phyloP scores from a whole-genome alignment of 1,140 invertebrate species.

The Tetramorium alpestre region DNA sequence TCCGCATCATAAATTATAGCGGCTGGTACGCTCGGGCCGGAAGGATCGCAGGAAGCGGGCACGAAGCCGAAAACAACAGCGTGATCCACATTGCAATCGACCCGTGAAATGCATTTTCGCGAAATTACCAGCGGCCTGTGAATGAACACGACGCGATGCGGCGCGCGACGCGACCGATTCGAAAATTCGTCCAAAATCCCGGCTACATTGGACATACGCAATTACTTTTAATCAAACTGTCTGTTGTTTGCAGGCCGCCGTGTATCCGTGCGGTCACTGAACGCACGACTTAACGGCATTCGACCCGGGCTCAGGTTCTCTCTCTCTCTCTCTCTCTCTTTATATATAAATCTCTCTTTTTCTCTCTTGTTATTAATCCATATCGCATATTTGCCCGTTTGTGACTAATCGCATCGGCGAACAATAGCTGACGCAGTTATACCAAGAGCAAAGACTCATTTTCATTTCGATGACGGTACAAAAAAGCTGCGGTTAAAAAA shows the following conservation, averaged over 20 bases:
- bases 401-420: conserved; percentile 34
- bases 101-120: conserved; percentile 41
- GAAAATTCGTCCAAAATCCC: conserved; percentile 61
- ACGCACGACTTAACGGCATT: conserved; percentile 44
- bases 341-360: not conserved
- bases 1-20: conserved; percentile 61
- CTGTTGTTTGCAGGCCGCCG: conserved; percentile 50
- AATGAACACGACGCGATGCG: conserved; percentile 36
- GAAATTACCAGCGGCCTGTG: conserved; percentile 37
- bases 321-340: not conserved
- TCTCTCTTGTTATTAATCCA: conserved; percentile 25
- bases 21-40: conserved; percentile 45
- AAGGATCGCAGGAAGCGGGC: conserved; percentile 58
- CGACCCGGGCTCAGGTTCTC: not conserved
- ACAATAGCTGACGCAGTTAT: conserved; percentile 29
- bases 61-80: conserved; percentile 62
- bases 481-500: not conserved
- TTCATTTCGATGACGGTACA: not conserved
- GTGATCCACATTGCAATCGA: conserved; percentile 54
- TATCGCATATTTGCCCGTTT: conserved; percentile 4
- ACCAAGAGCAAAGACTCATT: conserved; percentile 6
- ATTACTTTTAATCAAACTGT: conserved; percentile 63
- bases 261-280: conserved; percentile 53
- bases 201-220: conserved; percentile 35
- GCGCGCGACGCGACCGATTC: conserved; percentile 38